Percentiles rank a stretch among this genome's conserved stretches.
These are phyloP conservation scores for Falcaria lacertinaria DNA, from an alignment of 2,888 invertebrate genomes.

Conservation along the genomic window DNA sequence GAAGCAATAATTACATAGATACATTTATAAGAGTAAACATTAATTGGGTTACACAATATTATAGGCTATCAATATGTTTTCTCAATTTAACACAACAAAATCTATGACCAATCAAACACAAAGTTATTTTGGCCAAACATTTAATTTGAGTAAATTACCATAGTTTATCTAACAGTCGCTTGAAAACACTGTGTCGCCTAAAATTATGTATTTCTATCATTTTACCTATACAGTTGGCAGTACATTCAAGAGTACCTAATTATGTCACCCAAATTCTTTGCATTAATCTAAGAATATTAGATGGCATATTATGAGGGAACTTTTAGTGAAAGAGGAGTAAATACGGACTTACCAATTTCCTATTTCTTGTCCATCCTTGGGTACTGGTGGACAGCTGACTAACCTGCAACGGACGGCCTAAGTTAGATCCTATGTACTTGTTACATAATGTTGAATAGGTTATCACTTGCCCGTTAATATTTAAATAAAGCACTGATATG, in stretches of 20 bases:
- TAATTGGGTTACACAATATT: no score
- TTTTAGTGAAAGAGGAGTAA: background rate
- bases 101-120: no score
- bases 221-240: background rate
- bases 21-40: no score
- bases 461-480: constrained; percentile 55
- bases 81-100: no score
- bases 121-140: no score
- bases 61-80: no score
- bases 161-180: no score
- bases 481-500: constrained; percentile 24
- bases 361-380: constrained; percentile 87
- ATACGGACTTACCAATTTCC: constrained; percentile 84
- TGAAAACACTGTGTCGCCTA: no score
- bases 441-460: constrained; percentile 77
- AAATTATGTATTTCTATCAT: no score
- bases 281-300: background rate
- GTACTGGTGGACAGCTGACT: constrained; percentile 86
- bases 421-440: constrained; percentile 64
- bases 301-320: no score
- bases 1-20: no score
- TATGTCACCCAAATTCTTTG: background rate
- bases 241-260: background rate
- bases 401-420: constrained; percentile 79
- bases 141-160: no score